These are phyloP conservation scores for Heptranchias perlo DNA, from an alignment of 2,113 vertebrate species.

Conservation along the genomic window DNA sequence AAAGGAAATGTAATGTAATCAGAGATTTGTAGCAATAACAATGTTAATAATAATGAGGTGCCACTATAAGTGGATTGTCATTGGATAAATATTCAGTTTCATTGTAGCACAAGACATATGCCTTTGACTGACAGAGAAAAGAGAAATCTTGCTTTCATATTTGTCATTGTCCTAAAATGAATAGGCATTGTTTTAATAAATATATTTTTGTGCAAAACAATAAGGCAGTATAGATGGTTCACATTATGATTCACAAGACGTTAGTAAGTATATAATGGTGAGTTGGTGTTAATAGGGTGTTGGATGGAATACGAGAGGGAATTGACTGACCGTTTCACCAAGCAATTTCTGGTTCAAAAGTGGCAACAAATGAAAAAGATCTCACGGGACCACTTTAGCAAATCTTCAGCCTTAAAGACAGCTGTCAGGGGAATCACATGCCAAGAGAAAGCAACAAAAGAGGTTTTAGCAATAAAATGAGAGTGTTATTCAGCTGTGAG, in stretches of 20 bases:
- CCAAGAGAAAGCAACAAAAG: background rate
- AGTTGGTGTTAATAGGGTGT: background rate
- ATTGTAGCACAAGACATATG: background rate
- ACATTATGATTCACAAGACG: background rate
- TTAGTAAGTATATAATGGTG: background rate
- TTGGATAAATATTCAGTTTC: background rate
- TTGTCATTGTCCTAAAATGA: background rate
- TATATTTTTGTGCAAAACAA: background rate
- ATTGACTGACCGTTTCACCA: background rate
- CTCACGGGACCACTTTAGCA: background rate
- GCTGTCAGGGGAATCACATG: background rate
- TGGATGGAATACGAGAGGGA: background rate
- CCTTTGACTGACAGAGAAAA: background rate
- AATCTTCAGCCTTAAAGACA: background rate
- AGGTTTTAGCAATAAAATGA: background rate
- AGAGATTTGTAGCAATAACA: background rate
- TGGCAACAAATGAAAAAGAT: background rate
- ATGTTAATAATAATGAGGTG: background rate
- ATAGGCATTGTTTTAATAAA: background rate
- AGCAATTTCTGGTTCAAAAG: background rate
- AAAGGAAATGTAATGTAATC: background rate
- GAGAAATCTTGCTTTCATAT: background rate
- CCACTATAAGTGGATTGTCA: background rate
- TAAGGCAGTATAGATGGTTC: background rate
- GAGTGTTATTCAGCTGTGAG: background rate